Base-by-base conservation (phyloP, 2,888 invertebrate genomes). In the Gisinianus flammeolus region DNA sequence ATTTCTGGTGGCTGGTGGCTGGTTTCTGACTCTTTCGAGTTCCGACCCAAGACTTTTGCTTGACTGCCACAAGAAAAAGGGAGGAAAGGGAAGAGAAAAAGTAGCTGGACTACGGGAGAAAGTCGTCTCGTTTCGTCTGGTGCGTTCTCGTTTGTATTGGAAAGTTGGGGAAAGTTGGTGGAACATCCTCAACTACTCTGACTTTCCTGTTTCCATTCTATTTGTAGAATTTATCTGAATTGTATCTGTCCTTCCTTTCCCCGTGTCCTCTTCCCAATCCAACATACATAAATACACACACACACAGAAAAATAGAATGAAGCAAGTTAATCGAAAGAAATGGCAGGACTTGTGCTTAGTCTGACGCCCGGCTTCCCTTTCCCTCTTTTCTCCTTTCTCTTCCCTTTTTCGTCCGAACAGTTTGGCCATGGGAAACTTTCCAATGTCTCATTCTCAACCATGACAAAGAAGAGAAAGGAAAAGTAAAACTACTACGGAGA, bases 151-250 rank as follows among this genome's bases (percentile, higher is more conserved):
- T n/a, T n/a, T n/a, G n/a, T n/a, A n/a, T n/a, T n/a, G n/a, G n/a
- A n/a, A n/a, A 56, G 56, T 44, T 30, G n/a, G n/a, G n/a, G 24
- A 30, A 62, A 73, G 62, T 73, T 73, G 28, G 26, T 73, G 31
- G 16, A 69, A 70, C 73, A 58, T 73, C 73, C 62, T 64, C 73
- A 73, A 62, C 58, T 62, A 73, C 73, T 73, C 64, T 73, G 56
- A 73, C 73, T 73, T 73, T 73, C 58, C 73, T 44, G 33, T 35
- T 73, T 73, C 73, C 64, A 62, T 73, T 73, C 73, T 73, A 35
- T 35, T 73, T 73, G 44, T 62, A 33, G 62, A 73, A 73, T 73
- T 73, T 73, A 73, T 73, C 62, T 62, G 62, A 73, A 73, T 33
- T 62, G 44, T 31, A 73, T 31, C 62, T 62, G 73, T 62, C 58